Evolutionary conservation across 2,113 vertebrate genomes (phyloP), one percentile per base, ranked within the genome.

Genomic region (Actinemys pallida): DNA sequence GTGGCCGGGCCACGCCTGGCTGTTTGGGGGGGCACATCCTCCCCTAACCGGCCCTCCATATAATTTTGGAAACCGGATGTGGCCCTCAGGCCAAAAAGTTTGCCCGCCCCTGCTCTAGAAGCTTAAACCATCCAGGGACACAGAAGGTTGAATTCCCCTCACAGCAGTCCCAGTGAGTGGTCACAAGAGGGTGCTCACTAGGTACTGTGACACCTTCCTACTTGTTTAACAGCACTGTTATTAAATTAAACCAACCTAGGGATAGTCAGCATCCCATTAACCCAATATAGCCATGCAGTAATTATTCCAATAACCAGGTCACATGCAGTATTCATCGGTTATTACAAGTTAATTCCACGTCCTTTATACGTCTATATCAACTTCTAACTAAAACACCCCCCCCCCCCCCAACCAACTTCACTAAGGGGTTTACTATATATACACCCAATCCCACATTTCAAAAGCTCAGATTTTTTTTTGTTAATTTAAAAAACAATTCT

Each of bases 351-450:
- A 93, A 80, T 22, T 3, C 29, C 78, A 3, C 35, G 53, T 24
- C 2, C 0, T 7, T 86, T 87, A 57, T 27, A 83, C 1, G 10
- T 81, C 59, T 87, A 75, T n/a, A 84, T 24, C 75, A 83, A 81
- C 69, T 39, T 90, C 79, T 47, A 81, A 39, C 8, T 24, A 27
- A n/a, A 10, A 8, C 27, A n/a, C n/a, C n/a, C n/a, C n/a, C n/a
- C n/a, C n/a, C n/a, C n/a, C n/a, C n/a, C 8, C 0, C 0, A 56
- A 42, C 35, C 82, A 90, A 90, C 13, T 17, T 45, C n/a, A 14
- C 27, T 31, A 65, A 65, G 6, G 7, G 62, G 12, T 35, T 65
- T 35, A 65, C 31, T 87, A 24, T 27, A 91, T 57, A 69, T 45
- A 52, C n/a, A 54, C 31, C 65, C 83, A 52, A 96, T 24, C 59